These are phyloP conservation scores for Gallinago nigripennis DNA, from an alignment of 2,797 vertebrate species.

Conservation along the genomic window DNA sequence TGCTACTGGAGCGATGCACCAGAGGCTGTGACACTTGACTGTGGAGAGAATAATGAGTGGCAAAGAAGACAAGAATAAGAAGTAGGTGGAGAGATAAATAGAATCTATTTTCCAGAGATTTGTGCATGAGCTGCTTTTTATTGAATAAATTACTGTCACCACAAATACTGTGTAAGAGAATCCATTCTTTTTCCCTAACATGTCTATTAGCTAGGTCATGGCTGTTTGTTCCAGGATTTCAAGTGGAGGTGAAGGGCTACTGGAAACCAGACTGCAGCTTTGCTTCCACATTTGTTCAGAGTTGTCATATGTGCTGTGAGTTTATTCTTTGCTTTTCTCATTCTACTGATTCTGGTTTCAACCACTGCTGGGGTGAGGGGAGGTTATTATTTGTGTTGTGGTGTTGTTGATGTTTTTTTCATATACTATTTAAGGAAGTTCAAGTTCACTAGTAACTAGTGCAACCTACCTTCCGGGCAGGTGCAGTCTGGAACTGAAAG, in stretches of 20 bases:
- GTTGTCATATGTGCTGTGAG: fast-evolving
- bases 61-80: neutral
- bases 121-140: neutral
- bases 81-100: neutral
- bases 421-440: neutral
- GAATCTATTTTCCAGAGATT: neutral
- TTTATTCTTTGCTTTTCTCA: neutral
- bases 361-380: neutral
- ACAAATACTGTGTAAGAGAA: neutral
- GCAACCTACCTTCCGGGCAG: neutral
- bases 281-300: neutral
- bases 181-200: neutral
- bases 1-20: neutral
- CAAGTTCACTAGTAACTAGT: neutral
- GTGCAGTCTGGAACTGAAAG: neutral
- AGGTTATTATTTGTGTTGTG: neutral
- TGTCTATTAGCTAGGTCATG: neutral
- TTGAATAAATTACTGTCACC: constrained; percentile 13
- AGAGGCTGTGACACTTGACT: neutral
- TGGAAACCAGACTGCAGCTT: neutral
- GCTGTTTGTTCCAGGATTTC: neutral
- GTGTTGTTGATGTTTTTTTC: neutral
- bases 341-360: neutral
- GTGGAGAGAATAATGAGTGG: neutral
- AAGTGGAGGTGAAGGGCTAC: neutral